phyloP scores from a whole-genome alignment of 2,888 invertebrate species.

The Creontiades dilutus region DNA sequence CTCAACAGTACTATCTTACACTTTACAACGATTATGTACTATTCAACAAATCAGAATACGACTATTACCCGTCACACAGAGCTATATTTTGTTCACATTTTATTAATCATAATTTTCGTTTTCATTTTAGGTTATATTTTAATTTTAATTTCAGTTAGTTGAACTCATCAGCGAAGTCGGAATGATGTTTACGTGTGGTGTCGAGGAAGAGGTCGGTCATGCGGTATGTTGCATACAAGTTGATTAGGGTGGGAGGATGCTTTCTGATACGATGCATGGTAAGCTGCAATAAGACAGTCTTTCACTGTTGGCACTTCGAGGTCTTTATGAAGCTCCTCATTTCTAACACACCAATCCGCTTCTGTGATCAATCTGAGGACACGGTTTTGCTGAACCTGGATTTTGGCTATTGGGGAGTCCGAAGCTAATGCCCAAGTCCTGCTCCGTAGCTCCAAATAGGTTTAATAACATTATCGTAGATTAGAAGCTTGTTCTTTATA shows the following conservation, averaged over 20 bases:
- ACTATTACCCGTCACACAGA: no score
- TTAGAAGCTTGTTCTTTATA: neutral
- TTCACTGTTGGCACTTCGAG: slow-evolving; percentile 40
- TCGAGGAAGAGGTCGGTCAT: slow-evolving; percentile 7
- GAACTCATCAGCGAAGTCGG: slow-evolving; percentile 32
- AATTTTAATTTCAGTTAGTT: neutral
- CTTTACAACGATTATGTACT: neutral
- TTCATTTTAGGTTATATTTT: no score
- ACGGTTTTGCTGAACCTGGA: neutral
- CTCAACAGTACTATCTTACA: neutral
- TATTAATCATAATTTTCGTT: no score
- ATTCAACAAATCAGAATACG: no score
- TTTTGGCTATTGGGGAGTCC: slow-evolving; percentile 1
- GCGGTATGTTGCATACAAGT: neutral
- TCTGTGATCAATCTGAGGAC: slow-evolving; percentile 2
- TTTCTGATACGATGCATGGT: slow-evolving; percentile 18
- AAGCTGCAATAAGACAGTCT: neutral
- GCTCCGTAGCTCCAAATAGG: slow-evolving; percentile 8
- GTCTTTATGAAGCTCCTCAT: slow-evolving; percentile 34
- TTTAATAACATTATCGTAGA: neutral
- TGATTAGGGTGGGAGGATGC: slow-evolving; percentile 30
- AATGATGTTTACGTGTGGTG: slow-evolving; percentile 35
- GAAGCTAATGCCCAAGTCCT: neutral
- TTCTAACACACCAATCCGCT: slow-evolving; percentile 39
- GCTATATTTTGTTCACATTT: no score